These are phyloP conservation scores for Prorops nasuta DNA, from an alignment of 1,140 invertebrate genomes.

Conservation along the genomic window DNA sequence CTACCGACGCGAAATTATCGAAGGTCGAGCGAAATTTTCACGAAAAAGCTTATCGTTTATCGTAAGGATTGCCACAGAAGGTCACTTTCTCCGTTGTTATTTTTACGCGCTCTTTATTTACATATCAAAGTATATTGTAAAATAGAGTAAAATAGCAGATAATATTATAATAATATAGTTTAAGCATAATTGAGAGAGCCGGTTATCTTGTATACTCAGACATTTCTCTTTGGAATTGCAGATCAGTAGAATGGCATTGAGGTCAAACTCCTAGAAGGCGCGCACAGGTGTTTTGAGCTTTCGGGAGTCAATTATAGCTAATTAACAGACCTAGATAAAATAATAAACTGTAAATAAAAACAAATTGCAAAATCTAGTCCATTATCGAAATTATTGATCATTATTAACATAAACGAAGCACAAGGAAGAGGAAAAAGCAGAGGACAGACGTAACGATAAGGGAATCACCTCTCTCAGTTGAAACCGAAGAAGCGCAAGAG, in stretches of 20 bases:
- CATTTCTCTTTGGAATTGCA: conserved; percentile 20
- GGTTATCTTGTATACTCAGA: not conserved
- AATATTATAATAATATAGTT: too few relatives aligned
- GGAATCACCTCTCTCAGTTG: conserved; percentile 1
- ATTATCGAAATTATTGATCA: conserved; percentile 5
- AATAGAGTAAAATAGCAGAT: too few relatives aligned
- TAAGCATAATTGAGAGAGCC: too few relatives aligned
- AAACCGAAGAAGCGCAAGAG: conserved; percentile 11
- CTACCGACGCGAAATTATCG: not conserved
- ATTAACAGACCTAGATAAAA: too few relatives aligned
- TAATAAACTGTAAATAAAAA: conserved; percentile 1
- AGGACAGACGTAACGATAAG: conserved; percentile 1
- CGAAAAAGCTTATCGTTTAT: not conserved
- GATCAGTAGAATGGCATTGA: conserved; percentile 32
- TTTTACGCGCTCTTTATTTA: not conserved
- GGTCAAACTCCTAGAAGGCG: conserved; percentile 26
- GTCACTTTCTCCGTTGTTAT: too few relatives aligned
- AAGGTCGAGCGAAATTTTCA: conserved; percentile 8
- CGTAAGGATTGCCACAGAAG: not conserved
- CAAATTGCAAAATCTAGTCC: conserved; percentile 2
- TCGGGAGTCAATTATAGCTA: conserved; percentile 15
- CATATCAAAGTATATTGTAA: not conserved
- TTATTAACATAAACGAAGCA: too few relatives aligned
- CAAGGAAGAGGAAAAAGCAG: too few relatives aligned
- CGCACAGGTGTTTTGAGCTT: conserved; percentile 1